Conservation (phyloP, 2,797 vertebrate species). For the Coregonus suidteri region DNA sequence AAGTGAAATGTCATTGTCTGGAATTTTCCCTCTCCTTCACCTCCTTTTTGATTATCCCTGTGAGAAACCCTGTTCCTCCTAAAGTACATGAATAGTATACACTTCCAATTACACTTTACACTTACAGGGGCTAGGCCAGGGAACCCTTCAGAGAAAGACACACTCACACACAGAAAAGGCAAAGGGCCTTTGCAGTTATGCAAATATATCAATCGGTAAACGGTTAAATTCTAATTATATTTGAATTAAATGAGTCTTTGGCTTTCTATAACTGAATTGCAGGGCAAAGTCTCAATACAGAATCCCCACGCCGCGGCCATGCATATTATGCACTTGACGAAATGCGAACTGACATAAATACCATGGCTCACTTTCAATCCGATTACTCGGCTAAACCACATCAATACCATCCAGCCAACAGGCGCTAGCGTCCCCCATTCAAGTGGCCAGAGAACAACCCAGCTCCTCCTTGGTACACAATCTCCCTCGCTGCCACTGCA, state of each 20-base stretch:
- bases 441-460: slow-evolving; percentile 79
- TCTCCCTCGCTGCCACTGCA: slow-evolving; percentile 81
- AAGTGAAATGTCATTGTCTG: slow-evolving; percentile 54
- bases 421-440: slow-evolving; percentile 91
- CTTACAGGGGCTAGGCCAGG: slow-evolving; percentile 56
- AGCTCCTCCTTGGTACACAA: slow-evolving; percentile 84
- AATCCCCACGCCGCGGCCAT: slow-evolving; percentile 85
- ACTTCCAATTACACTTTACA: slow-evolving; percentile 71
- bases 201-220: slow-evolving; percentile 88
- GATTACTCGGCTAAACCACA: slow-evolving; percentile 92
- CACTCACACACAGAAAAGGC: slow-evolving; percentile 68
- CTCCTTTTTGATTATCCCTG: slow-evolving; percentile 71
- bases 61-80: slow-evolving; percentile 73
- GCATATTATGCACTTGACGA: slow-evolving; percentile 96
- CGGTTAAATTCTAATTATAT: slow-evolving; percentile 89
- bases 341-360: slow-evolving; percentile 99
- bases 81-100: slow-evolving; percentile 62
- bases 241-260: slow-evolving; percentile 94
- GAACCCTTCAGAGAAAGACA: slow-evolving; percentile 9
- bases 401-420: slow-evolving; percentile 92
- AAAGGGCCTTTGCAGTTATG: slow-evolving; percentile 92
- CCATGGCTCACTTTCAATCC: slow-evolving; percentile 93
- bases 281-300: slow-evolving; percentile 84
- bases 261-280: slow-evolving; percentile 78
- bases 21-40: slow-evolving; percentile 25